phyloP scores from a whole-genome alignment of 2,113 vertebrate genomes.

The Ciconia boyciana region DNA sequence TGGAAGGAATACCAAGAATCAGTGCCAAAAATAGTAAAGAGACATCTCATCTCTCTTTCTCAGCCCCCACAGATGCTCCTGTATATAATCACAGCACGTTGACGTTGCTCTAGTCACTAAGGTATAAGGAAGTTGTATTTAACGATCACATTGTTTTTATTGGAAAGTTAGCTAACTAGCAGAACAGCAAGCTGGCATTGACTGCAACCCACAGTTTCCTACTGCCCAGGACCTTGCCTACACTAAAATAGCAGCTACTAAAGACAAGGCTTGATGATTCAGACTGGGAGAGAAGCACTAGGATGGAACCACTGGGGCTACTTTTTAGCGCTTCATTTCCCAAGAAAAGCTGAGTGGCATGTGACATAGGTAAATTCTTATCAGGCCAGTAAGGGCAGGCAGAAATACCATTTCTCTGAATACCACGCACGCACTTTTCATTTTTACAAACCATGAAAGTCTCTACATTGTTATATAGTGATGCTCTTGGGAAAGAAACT shows the following conservation, averaged over 20 bases:
- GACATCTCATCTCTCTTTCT: neutral
- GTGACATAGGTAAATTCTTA: neutral
- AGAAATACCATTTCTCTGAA: neutral
- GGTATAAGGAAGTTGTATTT: neutral
- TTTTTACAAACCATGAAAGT: neutral
- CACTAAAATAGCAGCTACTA: neutral
- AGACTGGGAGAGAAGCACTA: neutral
- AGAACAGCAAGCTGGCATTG: neutral
- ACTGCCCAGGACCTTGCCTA: neutral
- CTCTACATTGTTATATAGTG: neutral
- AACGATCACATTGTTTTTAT: neutral
- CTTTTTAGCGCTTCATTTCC: neutral
- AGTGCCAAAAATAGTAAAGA: constrained; percentile 17
- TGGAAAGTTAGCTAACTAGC: neutral
- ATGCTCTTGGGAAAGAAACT: neutral
- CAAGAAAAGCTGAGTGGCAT: neutral
- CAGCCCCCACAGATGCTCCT: constrained; percentile 8
- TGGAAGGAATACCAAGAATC: constrained; percentile 3
- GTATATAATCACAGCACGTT: neutral
- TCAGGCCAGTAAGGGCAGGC: neutral
- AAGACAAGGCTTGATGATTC: neutral
- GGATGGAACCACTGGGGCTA: neutral
- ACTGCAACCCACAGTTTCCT: neutral
- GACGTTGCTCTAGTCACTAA: neutral
- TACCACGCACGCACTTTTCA: accelerated